Conservation (phyloP, 2,797 vertebrate genomes). For the Phoxinus dragarum region DNA sequence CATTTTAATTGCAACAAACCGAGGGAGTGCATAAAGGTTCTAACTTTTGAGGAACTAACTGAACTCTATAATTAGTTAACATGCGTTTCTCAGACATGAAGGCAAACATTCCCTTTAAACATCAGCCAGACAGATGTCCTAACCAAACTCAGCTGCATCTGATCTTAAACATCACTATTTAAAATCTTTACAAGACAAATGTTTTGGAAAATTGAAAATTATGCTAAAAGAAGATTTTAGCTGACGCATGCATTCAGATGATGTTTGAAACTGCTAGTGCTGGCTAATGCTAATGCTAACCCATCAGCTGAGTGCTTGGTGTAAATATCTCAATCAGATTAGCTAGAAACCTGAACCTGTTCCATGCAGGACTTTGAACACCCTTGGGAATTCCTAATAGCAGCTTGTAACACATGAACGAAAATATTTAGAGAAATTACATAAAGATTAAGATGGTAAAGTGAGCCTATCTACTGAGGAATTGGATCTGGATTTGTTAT, state of each 20-base stretch:
- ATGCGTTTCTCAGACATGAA: background rate
- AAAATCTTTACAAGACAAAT: background rate
- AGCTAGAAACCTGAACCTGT: conserved; percentile 14
- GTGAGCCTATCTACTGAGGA: background rate
- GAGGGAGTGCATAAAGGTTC: background rate
- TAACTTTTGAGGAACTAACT: conserved; percentile 14
- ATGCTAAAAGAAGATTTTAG: background rate
- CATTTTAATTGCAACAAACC: background rate
- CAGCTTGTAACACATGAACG: background rate
- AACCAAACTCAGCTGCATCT: background rate
- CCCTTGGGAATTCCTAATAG: background rate
- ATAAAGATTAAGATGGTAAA: background rate
- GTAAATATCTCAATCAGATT: conserved; percentile 27
- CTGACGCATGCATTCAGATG: background rate
- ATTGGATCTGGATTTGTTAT: background rate
- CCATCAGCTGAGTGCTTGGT: background rate
- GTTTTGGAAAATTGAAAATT: background rate
- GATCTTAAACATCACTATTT: background rate
- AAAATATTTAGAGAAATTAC: background rate
- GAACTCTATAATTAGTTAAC: conserved; percentile 3
- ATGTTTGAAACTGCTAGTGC: background rate
- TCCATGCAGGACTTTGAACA: conserved; percentile 5
- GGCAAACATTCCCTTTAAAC: background rate
- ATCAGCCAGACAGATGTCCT: background rate
- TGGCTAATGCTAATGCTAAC: background rate